Percentiles rank a stretch among this genome's conserved stretches.
Conservation (phyloP, 2,888 invertebrate species). For the Trichopoda pennipes region DNA sequence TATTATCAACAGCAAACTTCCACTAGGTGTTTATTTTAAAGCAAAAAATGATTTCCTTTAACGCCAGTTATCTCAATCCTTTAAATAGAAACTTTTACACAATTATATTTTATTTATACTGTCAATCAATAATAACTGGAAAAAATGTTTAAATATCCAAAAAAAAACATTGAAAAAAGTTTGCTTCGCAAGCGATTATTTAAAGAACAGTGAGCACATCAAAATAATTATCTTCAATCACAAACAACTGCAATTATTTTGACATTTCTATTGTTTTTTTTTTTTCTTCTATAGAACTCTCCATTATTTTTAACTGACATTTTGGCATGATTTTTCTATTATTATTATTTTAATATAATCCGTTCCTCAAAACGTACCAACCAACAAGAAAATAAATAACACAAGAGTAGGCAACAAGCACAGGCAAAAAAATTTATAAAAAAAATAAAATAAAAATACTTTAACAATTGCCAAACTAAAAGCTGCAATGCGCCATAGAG, state of each 20-base stretch:
- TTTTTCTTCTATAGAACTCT: not conserved
- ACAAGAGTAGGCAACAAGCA: not conserved
- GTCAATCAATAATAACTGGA: not conserved
- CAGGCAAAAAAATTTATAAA: constrained; percentile 7
- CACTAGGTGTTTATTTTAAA: too few relatives aligned
- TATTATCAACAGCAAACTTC: too few relatives aligned
- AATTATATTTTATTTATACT: not conserved
- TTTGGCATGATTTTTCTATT: constrained; percentile 63
- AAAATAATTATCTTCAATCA: constrained; percentile 66
- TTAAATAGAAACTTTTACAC: too few relatives aligned
- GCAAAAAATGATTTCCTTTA: too few relatives aligned
- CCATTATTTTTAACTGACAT: constrained; percentile 62
- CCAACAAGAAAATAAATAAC: constrained; percentile 6
- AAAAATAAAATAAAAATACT: constrained; percentile 24
- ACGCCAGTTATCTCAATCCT: too few relatives aligned
- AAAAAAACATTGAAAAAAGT: not conserved
- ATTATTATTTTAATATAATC: constrained; percentile 56
- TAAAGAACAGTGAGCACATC: constrained; percentile 24
- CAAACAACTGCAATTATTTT: constrained; percentile 69
- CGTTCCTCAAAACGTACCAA: constrained; percentile 13
- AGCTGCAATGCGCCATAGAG: constrained; percentile 62
- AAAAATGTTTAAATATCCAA: not conserved
- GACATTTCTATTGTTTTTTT: constrained; percentile 62
- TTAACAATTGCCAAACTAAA: constrained; percentile 64
- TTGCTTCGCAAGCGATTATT: constrained; percentile 3